Conservation (phyloP, 2,888 invertebrate genomes). For the Dryococelus australis region DNA sequence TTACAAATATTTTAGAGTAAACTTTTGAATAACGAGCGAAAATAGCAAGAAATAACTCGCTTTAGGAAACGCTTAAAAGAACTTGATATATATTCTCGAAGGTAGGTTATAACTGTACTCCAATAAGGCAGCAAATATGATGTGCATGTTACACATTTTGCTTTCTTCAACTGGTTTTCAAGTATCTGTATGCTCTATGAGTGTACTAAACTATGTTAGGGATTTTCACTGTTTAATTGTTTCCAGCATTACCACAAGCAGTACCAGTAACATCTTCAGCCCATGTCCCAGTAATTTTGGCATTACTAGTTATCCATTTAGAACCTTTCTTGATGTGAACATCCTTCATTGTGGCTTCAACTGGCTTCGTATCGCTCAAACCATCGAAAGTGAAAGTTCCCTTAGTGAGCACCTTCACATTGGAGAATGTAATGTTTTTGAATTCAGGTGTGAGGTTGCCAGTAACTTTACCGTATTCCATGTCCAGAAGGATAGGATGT, state of each 20-base stretch:
- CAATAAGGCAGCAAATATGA: too few relatives aligned
- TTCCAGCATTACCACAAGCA: neutral
- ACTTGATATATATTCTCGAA: too few relatives aligned
- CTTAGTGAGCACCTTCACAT: neutral
- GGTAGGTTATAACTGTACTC: too few relatives aligned
- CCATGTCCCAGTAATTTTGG: neutral
- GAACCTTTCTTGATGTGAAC: neutral
- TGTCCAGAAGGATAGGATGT: neutral
- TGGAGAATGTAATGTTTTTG: neutral
- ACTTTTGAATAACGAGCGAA: too few relatives aligned
- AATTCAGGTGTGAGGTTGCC: neutral
- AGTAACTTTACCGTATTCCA: neutral
- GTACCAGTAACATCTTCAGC: neutral
- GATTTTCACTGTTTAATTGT: neutral
- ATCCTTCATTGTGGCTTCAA: neutral
- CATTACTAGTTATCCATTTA: neutral
- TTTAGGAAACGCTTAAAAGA: too few relatives aligned
- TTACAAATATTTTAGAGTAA: too few relatives aligned
- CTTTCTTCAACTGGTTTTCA: too few relatives aligned
- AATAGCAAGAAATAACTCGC: too few relatives aligned
- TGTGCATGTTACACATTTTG: too few relatives aligned
- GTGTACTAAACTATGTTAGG: too few relatives aligned
- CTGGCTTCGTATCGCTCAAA: neutral
- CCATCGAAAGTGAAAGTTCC: neutral
- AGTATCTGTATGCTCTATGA: too few relatives aligned